Conservation (phyloP, 2,797 vertebrate genomes). For the Poeciliopsis presidionis region DNA sequence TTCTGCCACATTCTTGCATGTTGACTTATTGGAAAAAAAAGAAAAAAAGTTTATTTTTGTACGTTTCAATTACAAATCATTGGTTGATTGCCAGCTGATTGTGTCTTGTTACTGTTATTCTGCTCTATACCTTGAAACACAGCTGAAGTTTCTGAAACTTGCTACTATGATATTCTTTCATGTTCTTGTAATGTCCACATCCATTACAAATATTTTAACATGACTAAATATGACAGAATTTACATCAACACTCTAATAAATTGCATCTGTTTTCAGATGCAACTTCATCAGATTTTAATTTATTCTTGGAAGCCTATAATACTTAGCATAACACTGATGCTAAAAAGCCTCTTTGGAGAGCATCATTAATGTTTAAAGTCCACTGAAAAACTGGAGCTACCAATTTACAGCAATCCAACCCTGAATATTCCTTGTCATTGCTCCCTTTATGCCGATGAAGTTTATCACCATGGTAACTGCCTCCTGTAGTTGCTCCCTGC, state of each 20-base stretch:
- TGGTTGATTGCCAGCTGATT: background rate
- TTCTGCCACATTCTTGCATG: background rate
- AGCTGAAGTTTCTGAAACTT: background rate
- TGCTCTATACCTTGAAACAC: background rate
- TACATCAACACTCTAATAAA: background rate
- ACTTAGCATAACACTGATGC: constrained; percentile 10
- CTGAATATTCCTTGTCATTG: background rate
- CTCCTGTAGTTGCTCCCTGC: background rate
- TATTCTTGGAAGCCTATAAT: constrained; percentile 2
- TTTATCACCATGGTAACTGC: constrained; percentile 5
- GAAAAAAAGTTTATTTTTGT: no score
- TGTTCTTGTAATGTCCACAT: background rate
- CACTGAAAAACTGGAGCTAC: background rate
- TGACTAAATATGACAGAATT: background rate
- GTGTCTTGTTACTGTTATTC: background rate
- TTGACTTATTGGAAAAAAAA: background rate
- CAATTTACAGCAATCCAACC: constrained; percentile 23
- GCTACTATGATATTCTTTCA: background rate
- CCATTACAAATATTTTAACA: background rate
- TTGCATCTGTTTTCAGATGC: background rate
- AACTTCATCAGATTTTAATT: constrained; percentile 20
- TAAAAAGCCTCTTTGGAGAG: constrained; percentile 23
- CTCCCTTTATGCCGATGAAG: constrained; percentile 11
- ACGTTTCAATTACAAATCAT: background rate
- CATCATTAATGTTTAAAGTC: constrained; percentile 2